These are phyloP conservation scores for Cataglyphis albicans DNA, from an alignment of 2,888 invertebrate genomes.

Conservation along the genomic window DNA sequence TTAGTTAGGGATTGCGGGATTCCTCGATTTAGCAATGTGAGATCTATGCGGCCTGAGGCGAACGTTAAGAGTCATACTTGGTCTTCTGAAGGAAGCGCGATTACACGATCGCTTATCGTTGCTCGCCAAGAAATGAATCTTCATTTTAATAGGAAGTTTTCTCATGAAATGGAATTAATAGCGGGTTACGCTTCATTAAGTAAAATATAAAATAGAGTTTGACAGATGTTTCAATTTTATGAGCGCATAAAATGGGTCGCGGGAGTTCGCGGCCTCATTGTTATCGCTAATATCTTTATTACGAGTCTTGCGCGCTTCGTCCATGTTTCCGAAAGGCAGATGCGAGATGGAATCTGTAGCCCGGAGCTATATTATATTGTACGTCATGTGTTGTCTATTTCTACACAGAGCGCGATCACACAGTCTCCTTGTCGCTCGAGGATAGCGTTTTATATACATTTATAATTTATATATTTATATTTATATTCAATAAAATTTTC, in stretches of 20 bases:
- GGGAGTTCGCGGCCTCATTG: not conserved
- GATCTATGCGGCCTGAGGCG: slow-evolving; percentile 26
- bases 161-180: slow-evolving; percentile 28
- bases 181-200: slow-evolving; percentile 13
- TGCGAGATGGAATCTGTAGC: slow-evolving; percentile 17
- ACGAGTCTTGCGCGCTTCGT: not conserved
- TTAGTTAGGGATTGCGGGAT: slow-evolving; percentile 10
- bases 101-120: slow-evolving; percentile 27
- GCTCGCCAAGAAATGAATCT: not conserved
- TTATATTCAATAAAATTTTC: slow-evolving; percentile 17
- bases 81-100: slow-evolving; percentile 37
- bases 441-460: slow-evolving; percentile 14
- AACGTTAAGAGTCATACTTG: slow-evolving; percentile 1
- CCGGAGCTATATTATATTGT: not conserved
- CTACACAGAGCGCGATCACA: slow-evolving; percentile 7
- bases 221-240: not conserved
- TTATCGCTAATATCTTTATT: slow-evolving; percentile 24
- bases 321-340: slow-evolving; percentile 9
- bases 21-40: slow-evolving; percentile 37
- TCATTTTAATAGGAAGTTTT: slow-evolving; percentile 23
- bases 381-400: slow-evolving; percentile 6
- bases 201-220: slow-evolving; percentile 21
- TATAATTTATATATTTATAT: no score
- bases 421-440: slow-evolving; percentile 16
- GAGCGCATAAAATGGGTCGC: not conserved